Base-by-base conservation (phyloP, 2,797 vertebrate species). In the Gobionotothen gibberifrons region DNA sequence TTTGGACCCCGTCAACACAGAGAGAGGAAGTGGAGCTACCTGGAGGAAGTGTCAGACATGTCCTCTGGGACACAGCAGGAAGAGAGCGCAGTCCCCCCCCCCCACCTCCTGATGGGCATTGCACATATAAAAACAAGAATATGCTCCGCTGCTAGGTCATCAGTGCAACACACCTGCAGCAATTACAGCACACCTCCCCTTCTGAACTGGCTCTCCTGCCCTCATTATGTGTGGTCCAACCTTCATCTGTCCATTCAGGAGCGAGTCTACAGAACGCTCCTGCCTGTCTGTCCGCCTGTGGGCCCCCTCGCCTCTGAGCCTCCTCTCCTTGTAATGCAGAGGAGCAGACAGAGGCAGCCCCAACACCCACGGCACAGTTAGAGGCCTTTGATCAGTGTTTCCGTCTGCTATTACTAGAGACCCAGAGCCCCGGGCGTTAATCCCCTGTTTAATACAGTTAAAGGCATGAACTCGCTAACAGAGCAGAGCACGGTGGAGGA, bases 371-470 rank as follows among this genome's bases (percentile, higher is more conserved):
- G 53, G 87, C 87, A 86, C 91, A 92, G 87, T 90, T 92, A 91
- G 78, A 89, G 82, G 72, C 84, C 92, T 93, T 92, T 93, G 92
- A 93, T 92, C 91, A 92, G 80, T 86, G 84, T 87, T 90, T 90
- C 87, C 74, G 70, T 81, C 87, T 89, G 86, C 90, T 90, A 91
- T 92, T 92, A 92, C 88, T 82, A 79, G 81, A 87, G 88, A 90
- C 89, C 89, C 86, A 89, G 70, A 89, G 91, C 90, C 85, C 81
- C 64, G 46, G 85, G 87, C 88, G 55, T 83, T 92, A 93, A 92
- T 92, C 90, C 86, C 71, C 87, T 85, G 84, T 90, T 92, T 91
- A 90, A 91, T 89, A 89, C 65, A 87, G 90, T 90, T 90, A 90
- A 88, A 69, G 65, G 79, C 63, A 62, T 68, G 81, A 90, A 89